Evolutionary conservation across 2,888 invertebrate species (phyloP).

Genomic region (Bellardia bayeri): DNA sequence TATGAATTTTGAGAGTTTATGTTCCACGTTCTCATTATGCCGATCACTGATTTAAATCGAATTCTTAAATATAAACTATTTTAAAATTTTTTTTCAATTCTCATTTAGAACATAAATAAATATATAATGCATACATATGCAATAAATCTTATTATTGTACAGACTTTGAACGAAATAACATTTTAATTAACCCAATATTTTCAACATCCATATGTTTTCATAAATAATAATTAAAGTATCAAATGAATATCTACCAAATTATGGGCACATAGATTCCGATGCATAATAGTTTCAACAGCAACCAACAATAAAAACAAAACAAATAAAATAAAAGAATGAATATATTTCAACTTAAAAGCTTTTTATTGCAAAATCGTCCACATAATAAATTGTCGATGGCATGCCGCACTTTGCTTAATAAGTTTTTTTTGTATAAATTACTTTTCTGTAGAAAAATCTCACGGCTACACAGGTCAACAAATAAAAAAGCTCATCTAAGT

Average conservation of each 20-base stretch:
- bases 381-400: conserved; percentile 30
- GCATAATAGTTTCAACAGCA: conserved; percentile 20
- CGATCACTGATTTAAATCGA: no score
- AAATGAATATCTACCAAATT: conserved; percentile 33
- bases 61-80: no score
- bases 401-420: conserved; percentile 11
- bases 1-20: no score
- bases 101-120: no score
- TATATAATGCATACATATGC: no score
- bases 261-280: conserved; percentile 2
- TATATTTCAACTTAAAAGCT: conserved; percentile 43
- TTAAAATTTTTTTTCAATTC: no score
- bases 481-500: not conserved
- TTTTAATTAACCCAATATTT: conserved; percentile 1
- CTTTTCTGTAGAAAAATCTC: conserved; percentile 29
- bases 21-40: no score
- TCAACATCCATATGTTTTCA: not conserved
- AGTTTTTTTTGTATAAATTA: conserved; percentile 9
- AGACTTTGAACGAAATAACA: not conserved
- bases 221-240: conserved; percentile 9
- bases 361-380: conserved; percentile 58
- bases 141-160: no score
- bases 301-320: not conserved
- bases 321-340: conserved; percentile 5
- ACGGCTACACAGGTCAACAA: conserved; percentile 8